Evolutionary conservation across 2,113 vertebrate genomes (phyloP), one percentile per base, ranked within the genome.

Genomic region (Cyprinodon tularosa): DNA sequence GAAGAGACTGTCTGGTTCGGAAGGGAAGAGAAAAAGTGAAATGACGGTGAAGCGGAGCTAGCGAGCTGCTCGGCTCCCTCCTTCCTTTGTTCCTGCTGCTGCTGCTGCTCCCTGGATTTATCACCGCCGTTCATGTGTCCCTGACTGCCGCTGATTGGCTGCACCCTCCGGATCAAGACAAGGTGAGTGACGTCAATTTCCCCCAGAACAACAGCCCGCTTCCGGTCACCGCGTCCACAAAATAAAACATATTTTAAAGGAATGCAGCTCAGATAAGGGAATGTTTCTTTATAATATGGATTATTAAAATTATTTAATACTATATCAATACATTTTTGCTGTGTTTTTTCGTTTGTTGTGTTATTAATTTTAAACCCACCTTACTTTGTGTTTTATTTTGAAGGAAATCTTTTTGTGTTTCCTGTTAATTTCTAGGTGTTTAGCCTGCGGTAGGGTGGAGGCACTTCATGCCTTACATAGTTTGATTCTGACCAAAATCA

Each of bases 141-240:
- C 81, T 17, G 86, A 71, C 81, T 66, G 78, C 74, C 85, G 81
- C 92, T 92, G 90, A 93, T 93, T 93, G 92, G 92, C 87, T 90
- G 87, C 14, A 68, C 71, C 60, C 5, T 73, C 78, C 85, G 91
- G 87, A 92, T 89, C 86, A 86, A 66, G 69, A 37, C 84, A 86
- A 93, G 90, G 91, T 93, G 90, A 92, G 75, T 29, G 36, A 1
- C 3, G 81, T 85, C 47, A 86, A 87, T 75, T 0, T 48, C 1
- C 1, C 29, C 7, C 4, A 9, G 0, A 39, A 13, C 11, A 4
- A 29, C 12, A 2, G 4, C 22, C 1, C 22, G 0, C 4, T 72
- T 72, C 84, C 73, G 64, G 0, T 13, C 44, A 40, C 8, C 8
- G 50, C 50, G 7, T 62, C 17, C 42, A 1, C 22, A 2, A 53